These are phyloP conservation scores for Pedetes capensis DNA, from an alignment of 2,113 vertebrate species.

Conservation along the genomic window DNA sequence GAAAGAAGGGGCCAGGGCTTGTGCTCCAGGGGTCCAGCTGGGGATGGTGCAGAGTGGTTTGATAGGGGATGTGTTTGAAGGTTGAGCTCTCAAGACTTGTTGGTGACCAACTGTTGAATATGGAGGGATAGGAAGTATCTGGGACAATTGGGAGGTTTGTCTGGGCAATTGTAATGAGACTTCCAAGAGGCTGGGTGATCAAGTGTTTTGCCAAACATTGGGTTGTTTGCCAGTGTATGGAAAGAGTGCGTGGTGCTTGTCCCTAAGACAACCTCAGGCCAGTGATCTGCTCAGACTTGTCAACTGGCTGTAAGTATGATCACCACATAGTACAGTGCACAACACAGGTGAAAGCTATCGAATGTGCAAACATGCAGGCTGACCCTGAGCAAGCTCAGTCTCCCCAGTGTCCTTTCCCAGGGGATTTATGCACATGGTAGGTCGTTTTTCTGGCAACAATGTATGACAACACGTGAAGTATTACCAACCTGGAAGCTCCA, in stretches of 20 bases:
- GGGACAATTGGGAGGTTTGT: neutral
- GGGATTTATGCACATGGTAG: rapidly evolving
- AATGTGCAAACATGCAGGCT: neutral
- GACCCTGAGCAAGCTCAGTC: neutral
- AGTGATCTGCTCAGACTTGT: neutral
- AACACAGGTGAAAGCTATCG: too few relatives aligned
- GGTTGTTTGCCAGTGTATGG: neutral
- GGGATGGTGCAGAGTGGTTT: too few relatives aligned
- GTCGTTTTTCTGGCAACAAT: neutral
- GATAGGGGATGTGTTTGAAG: neutral
- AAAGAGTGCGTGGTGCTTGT: neutral
- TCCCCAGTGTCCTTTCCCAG: neutral
- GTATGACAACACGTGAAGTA: neutral
- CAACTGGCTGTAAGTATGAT: neutral
- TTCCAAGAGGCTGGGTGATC: neutral
- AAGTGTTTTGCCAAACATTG: neutral
- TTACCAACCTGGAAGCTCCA: too few relatives aligned
- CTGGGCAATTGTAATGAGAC: neutral
- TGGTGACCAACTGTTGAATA: neutral
- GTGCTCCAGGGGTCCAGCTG: neutral
- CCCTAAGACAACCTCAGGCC: neutral
- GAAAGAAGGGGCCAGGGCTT: neutral
- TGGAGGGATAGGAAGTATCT: neutral
- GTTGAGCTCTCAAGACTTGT: neutral
- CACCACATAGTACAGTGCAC: neutral